Percentiles rank a stretch among this genome's conserved stretches.
phyloP scores from a whole-genome alignment of 2,113 vertebrate species.

The Daboia siamensis region DNA sequence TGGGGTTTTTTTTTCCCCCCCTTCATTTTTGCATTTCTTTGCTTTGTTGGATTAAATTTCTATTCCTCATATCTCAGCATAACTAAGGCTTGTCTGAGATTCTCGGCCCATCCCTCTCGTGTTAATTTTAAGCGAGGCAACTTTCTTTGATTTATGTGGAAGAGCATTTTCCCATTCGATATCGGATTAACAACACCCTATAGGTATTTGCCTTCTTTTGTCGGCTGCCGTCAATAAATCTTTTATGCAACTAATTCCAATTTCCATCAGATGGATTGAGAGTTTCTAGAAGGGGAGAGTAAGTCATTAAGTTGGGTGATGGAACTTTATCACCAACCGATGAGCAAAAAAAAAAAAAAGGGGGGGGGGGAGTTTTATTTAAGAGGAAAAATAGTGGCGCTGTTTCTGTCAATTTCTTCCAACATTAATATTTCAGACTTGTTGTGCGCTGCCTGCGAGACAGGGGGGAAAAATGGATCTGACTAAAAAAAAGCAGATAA shows the following conservation, averaged over 20 bases:
- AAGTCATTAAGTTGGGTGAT: constrained; percentile 39
- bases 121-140: not conserved
- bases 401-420: constrained; percentile 45
- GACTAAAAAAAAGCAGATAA: constrained; percentile 31
- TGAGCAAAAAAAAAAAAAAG: not conserved
- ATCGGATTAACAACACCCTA: not conserved
- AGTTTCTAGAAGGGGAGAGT: constrained; percentile 4
- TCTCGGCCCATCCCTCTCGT: not conserved
- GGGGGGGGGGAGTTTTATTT: not conserved
- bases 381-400: not conserved
- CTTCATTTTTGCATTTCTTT: not conserved
- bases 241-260: constrained; percentile 13
- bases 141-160: not conserved
- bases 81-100: not conserved
- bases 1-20: not conserved
- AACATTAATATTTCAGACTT: constrained; percentile 53
- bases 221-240: not conserved
- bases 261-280: constrained; percentile 17
- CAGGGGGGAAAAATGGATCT: constrained; percentile 54
- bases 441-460: constrained; percentile 25
- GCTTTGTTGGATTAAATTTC: not conserved
- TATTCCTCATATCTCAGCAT: not conserved
- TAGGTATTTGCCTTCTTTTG: constrained; percentile 3
- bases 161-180: not conserved
- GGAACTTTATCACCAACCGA: constrained; percentile 25